Evolutionary conservation across 2,888 invertebrate species (phyloP).

Genomic region (Cistogaster globosa): DNA sequence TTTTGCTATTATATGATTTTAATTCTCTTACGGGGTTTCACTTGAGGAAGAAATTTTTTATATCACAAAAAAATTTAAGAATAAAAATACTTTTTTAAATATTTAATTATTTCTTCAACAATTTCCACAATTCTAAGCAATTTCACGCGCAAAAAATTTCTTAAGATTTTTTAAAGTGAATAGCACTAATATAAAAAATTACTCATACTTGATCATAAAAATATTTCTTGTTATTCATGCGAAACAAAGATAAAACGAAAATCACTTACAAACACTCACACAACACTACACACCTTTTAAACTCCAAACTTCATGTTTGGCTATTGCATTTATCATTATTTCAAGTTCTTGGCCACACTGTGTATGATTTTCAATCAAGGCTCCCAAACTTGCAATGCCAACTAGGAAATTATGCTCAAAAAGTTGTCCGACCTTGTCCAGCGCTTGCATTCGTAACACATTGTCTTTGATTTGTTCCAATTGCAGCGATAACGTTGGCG

Average conservation of each 20-base stretch:
- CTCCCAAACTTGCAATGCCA: conserved; percentile 76
- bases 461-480: conserved; percentile 36
- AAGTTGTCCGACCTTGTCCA: conserved; percentile 47
- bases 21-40: not conserved
- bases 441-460: conserved; percentile 13
- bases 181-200: not conserved
- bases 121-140: too few species aligned
- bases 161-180: not conserved
- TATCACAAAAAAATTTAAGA: not conserved
- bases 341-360: conserved; percentile 76
- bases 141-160: too few species aligned
- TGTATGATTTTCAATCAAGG: conserved; percentile 72
- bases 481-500: not conserved
- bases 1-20: not conserved
- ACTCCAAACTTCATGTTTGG: conserved; percentile 75
- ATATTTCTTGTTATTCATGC: not conserved
- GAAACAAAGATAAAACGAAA: not conserved
- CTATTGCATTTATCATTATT: conserved; percentile 73
- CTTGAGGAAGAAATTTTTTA: not conserved
- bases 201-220: conserved; percentile 40
- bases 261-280: not conserved
- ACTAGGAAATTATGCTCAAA: conserved; percentile 76
- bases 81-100: too few species aligned
- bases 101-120: not conserved
- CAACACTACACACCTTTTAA: conserved; percentile 75